Base-by-base conservation (phyloP, 30 jellyfish, hydroid and myxozoan genomes). In the Turritopsis dohrnii region DNA sequence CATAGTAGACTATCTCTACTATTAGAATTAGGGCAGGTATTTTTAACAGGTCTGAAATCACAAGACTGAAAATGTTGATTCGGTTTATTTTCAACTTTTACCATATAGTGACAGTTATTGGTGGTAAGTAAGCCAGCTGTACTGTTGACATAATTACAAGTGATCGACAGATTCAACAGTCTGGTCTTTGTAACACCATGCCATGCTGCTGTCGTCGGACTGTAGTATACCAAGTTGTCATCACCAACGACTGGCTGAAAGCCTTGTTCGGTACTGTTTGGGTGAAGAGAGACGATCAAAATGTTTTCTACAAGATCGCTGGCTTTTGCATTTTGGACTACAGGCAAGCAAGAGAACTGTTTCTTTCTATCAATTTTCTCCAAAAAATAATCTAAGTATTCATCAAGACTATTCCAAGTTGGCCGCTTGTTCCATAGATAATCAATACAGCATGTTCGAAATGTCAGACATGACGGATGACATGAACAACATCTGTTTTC, bases 371-470 rank as follows among this genome's bases (percentile, higher is more conserved):
- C 28, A 23, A 19, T n/a, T 69, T 69, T 9, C 28, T 27, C 31
- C 77, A 27, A 8, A 27, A 69, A 69, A 69, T 69, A 69, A 69
- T 69, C 77, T 9, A 69, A 27, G 77, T 69, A 69, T 69, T n/a
- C 77, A 27, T 1, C 30, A n/a, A 69, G 30, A 69, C 30, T 23
- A 19, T 17, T n/a, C 77, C 77, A 69, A 8, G 28, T 21, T 41
- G 60, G 60, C 19, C 77, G 4, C 0, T 69, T 27, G 17, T 69
- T 8, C 77, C 77, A 69, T n/a, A 69, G 19, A 27, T 69, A 69
- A 69, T 69, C 77, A 17, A 69, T 27, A 19, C 77, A 69, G 30
- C 77, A 69, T n/a, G 77, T 69, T 69, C 22, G 9, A 21, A 7
- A 69, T 27, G 28, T 69, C 8, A 69, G 8, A 69, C 77, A 69